These are phyloP conservation scores for Jacana jacana DNA, from an alignment of 2,113 vertebrate species.

Conservation along the genomic window DNA sequence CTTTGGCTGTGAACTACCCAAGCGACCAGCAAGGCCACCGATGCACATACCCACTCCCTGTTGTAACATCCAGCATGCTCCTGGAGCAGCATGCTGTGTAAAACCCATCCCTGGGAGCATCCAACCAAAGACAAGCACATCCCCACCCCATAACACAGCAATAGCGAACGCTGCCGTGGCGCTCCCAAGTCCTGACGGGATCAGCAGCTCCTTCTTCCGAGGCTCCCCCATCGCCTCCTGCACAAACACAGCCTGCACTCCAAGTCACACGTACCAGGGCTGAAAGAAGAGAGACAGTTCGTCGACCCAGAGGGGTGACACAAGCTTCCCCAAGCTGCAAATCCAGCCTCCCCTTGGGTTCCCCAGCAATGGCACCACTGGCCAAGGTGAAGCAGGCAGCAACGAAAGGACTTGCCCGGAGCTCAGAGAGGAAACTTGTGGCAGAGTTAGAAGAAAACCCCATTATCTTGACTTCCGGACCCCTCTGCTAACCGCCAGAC, in stretches of 20 bases:
- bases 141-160: accelerated
- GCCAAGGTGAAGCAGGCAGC: not conserved
- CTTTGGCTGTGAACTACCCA: not conserved
- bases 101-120: not conserved
- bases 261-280: accelerated
- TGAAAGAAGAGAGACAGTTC: not conserved
- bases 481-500: slow-evolving; percentile 57
- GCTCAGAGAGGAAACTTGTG: slow-evolving; percentile 41
- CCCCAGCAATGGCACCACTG: not conserved
- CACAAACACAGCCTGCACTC: accelerated
- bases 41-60: accelerated
- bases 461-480: slow-evolving; percentile 54
- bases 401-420: not conserved
- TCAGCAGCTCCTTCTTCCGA: not conserved
- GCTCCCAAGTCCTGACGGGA: accelerated
- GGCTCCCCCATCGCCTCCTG: not conserved
- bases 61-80: accelerated
- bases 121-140: accelerated
- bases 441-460: slow-evolving; percentile 41
- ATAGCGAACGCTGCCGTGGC: accelerated
- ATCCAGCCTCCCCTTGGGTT: not conserved
- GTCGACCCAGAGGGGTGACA: accelerated
- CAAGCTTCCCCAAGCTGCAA: accelerated
- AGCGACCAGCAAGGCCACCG: not conserved
- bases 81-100: accelerated